Conservation (phyloP, 2,888 invertebrate species). For the Sceliomorpha sp. region DNA sequence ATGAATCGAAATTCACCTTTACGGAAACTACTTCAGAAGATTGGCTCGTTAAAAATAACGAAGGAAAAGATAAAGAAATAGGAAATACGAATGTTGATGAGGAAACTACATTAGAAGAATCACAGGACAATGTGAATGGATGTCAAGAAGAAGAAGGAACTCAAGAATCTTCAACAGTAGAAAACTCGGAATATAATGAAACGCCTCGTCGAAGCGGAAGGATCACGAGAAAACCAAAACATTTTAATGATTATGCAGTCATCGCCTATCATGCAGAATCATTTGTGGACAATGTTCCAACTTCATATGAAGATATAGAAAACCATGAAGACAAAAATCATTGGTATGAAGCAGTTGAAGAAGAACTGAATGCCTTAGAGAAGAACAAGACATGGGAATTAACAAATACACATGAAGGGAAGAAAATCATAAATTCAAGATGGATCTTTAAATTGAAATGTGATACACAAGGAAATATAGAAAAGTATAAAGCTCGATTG, state of each 20-base stretch:
- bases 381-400: constrained; percentile 54
- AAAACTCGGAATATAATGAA: too few species aligned
- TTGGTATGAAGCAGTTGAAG: constrained; percentile 35
- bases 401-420: constrained; percentile 34
- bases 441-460: constrained; percentile 57
- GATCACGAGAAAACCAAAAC: neutral
- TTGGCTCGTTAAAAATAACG: too few species aligned
- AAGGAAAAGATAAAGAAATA: neutral
- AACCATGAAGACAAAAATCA: constrained; percentile 12
- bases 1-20: constrained; percentile 46
- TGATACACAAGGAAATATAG: constrained; percentile 31
- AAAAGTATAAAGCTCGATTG: constrained; percentile 58
- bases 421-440: constrained; percentile 42
- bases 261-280: constrained; percentile 23
- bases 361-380: constrained; percentile 10
- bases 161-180: too few species aligned
- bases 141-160: too few species aligned
- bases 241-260: constrained; percentile 2
- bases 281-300: constrained; percentile 32
- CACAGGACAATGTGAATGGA: neutral
- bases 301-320: constrained; percentile 20
- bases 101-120: neutral
- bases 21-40: neutral
- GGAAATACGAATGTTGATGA: neutral
- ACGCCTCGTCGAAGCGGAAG: constrained; percentile 1